Conservation (phyloP, 2,888 invertebrate genomes). For the Latrodectus elegans region DNA sequence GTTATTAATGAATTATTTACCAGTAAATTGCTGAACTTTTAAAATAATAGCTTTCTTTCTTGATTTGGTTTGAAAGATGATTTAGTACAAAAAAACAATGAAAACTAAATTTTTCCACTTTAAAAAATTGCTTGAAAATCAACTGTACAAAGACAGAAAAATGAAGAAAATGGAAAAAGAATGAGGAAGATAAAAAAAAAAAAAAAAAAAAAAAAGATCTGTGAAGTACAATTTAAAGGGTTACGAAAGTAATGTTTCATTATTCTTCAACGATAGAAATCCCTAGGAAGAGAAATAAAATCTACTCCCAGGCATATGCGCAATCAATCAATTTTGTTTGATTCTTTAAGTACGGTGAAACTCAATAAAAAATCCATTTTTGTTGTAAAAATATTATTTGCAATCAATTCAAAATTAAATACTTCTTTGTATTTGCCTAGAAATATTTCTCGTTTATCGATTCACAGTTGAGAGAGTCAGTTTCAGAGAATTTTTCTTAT, state of each 20-base stretch:
- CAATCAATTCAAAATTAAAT: slow-evolving; percentile 44
- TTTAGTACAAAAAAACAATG: too few relatives aligned
- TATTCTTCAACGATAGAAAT: slow-evolving; percentile 17
- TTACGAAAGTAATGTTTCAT: background rate
- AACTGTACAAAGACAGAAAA: too few relatives aligned
- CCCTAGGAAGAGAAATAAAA: slow-evolving; percentile 8
- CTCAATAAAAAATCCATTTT: slow-evolving; percentile 24
- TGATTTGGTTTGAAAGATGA: too few relatives aligned
- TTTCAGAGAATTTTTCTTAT: slow-evolving; percentile 26
- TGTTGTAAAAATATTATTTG: slow-evolving; percentile 44
- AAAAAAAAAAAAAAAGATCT: too few relatives aligned
- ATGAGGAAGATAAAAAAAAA: too few relatives aligned
- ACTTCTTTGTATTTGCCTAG: slow-evolving; percentile 24
- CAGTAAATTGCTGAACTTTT: too few relatives aligned
- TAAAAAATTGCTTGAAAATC: too few relatives aligned
- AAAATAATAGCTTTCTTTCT: too few relatives aligned
- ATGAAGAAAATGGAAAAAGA: too few relatives aligned
- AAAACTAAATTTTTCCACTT: too few relatives aligned
- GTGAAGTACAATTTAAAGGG: too few relatives aligned
- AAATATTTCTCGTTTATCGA: slow-evolving; percentile 8
- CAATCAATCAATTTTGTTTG: slow-evolving; percentile 31
- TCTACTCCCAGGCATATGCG: slow-evolving; percentile 2
- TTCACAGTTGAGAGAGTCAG: slow-evolving; percentile 11
- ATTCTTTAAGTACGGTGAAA: background rate
- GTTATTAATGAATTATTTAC: too few relatives aligned